A percentile compares a stretch with the other conserved stretches of the same genome.
These are phyloP conservation scores for Harpagoxenus sublaevis DNA, from an alignment of 2,888 invertebrate species.

Conservation along the genomic window DNA sequence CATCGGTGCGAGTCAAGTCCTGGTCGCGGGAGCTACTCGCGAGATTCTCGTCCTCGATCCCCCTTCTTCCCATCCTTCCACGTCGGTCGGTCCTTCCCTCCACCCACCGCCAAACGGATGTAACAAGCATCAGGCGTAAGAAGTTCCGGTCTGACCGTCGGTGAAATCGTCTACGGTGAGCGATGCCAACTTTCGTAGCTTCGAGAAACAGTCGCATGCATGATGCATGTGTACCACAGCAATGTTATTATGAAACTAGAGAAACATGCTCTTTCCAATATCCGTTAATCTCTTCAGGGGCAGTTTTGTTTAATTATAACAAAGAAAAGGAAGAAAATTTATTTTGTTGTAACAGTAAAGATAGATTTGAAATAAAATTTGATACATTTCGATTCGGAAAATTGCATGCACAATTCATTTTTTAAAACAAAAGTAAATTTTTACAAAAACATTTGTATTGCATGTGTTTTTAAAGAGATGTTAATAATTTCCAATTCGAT, in stretches of 20 bases:
- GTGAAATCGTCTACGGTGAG: slow-evolving; percentile 22
- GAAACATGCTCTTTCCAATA: not conserved
- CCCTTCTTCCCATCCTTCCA: not conserved
- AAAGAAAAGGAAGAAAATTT: not conserved
- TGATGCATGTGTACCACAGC: slow-evolving; percentile 12
- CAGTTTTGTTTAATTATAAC: slow-evolving; percentile 1
- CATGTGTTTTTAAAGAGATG: not conserved
- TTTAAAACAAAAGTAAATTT: not conserved
- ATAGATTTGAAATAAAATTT: not conserved
- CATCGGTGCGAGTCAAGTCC: slow-evolving; percentile 78
- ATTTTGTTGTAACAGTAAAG: not conserved
- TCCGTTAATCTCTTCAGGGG: not conserved
- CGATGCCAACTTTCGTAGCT: slow-evolving; percentile 41
- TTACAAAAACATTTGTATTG: not conserved
- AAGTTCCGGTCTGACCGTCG: slow-evolving; percentile 66
- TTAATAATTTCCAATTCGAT: not conserved
- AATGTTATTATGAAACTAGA: not conserved
- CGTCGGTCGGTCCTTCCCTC: not conserved
- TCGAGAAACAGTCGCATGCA: slow-evolving; percentile 49
- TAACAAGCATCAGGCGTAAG: slow-evolving; percentile 46
- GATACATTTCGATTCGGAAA: not conserved
- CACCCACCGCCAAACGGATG: slow-evolving; percentile 43
- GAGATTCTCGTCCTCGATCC: slow-evolving; percentile 45
- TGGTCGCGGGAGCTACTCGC: slow-evolving; percentile 56
- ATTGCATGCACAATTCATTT: not conserved